Evolutionary conservation across 2,113 vertebrate species (phyloP).

Genomic region (Equus przewalskii): DNA sequence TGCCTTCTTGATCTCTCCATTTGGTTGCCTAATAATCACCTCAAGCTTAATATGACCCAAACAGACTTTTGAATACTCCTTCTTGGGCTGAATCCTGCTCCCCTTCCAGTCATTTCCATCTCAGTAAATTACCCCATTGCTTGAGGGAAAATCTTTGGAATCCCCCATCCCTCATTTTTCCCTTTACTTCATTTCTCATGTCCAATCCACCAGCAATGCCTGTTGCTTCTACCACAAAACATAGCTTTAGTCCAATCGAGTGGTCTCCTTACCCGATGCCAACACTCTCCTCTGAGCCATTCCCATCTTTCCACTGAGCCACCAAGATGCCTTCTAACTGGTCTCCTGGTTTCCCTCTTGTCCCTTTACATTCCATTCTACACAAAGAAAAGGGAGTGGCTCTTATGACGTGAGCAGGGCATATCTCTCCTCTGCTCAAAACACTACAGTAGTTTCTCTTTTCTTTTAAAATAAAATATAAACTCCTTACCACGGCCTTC

Average conservation of each 20-base stretch:
- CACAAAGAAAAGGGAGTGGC: neutral
- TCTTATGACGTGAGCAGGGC: neutral
- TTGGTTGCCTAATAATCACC: neutral
- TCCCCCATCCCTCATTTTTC: neutral
- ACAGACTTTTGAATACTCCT: neutral
- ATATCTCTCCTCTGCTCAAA: neutral
- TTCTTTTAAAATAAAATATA: neutral
- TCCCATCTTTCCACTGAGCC: neutral
- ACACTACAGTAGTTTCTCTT: neutral
- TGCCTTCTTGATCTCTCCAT: neutral
- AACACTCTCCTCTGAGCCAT: neutral
- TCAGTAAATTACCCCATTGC: neutral
- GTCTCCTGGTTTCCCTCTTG: neutral
- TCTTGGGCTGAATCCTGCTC: neutral
- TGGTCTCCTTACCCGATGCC: neutral
- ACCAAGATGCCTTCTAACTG: neutral
- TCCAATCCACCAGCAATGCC: neutral
- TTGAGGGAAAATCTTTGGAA: neutral
- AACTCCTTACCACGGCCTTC: neutral
- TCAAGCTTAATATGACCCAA: neutral
- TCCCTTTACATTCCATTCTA: neutral
- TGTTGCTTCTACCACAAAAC: neutral
- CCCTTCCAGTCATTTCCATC: neutral
- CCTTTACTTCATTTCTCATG: neutral
- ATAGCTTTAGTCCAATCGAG: neutral